phyloP scores from a whole-genome alignment of 1,140 invertebrate species.

The Telenomus remus region DNA sequence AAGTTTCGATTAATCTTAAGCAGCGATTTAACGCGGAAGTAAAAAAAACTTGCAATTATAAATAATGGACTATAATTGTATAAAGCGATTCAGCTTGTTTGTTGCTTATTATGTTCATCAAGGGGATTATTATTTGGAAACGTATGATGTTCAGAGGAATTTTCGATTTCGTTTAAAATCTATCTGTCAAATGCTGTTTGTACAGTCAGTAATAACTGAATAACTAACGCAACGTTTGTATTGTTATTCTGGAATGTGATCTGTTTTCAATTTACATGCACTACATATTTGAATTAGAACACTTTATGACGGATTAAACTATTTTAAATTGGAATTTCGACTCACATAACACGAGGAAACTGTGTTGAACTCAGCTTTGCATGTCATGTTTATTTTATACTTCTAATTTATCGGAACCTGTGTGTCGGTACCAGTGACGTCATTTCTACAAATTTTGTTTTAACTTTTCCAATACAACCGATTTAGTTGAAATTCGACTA shows the following conservation, averaged over 20 bases:
- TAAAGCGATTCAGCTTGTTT: too few species aligned
- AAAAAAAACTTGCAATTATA: too few species aligned
- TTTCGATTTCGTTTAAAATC: conserved; percentile 4
- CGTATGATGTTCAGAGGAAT: too few species aligned
- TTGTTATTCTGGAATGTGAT: conserved; percentile 42
- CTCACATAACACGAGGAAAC: conserved; percentile 8
- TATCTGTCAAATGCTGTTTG: conserved; percentile 3
- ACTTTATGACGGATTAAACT: conserved; percentile 22
- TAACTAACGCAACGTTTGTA: conserved; percentile 18
- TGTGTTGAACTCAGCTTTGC: not conserved
- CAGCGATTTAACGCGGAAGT: too few species aligned
- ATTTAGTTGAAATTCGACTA: too few species aligned
- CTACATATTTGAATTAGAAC: conserved; percentile 32
- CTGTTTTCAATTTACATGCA: conserved; percentile 34
- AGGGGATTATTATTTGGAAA: too few species aligned
- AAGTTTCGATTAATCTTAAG: too few species aligned
- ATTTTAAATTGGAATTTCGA: conserved; percentile 20
- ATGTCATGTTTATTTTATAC: not conserved
- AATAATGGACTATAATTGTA: too few species aligned
- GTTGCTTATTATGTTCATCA: too few species aligned
- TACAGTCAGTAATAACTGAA: conserved; percentile 10
- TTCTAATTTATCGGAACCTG: too few species aligned
- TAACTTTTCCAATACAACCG: too few species aligned
- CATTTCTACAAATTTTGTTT: not conserved
- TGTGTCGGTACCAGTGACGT: not conserved